Percentiles rank a stretch among this genome's conserved stretches.
Conservation (phyloP, 2,888 invertebrate species). For the Drosophila putrida region DNA sequence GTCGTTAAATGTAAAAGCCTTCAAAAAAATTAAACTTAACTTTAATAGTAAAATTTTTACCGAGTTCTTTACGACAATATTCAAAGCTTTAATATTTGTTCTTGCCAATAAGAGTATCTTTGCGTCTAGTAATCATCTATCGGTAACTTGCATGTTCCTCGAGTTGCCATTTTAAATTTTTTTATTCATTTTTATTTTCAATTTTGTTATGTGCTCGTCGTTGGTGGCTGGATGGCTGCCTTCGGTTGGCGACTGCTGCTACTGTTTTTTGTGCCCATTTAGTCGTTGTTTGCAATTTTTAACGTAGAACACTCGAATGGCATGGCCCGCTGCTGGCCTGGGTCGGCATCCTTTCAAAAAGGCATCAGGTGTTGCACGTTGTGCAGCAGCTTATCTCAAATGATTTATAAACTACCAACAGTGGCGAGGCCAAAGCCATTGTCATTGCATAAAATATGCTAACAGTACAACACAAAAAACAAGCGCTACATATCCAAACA, state of each 20-base stretch:
- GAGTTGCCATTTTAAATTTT: constrained; percentile 31
- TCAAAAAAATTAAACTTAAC: too few relatives aligned
- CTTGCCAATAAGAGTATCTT: constrained; percentile 12
- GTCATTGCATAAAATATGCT: constrained; percentile 84
- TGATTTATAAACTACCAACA: constrained; percentile 85
- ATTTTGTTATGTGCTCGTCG: constrained; percentile 63
- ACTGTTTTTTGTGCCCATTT: constrained; percentile 73
- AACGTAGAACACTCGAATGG: constrained; percentile 60
- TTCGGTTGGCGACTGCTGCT: constrained; percentile 43
- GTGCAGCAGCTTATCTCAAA: constrained; percentile 84
- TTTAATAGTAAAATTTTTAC: too few relatives aligned
- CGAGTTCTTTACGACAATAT: too few relatives aligned
- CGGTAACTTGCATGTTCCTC: constrained; percentile 23
- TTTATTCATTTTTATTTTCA: constrained; percentile 56
- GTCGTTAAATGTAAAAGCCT: too few relatives aligned
- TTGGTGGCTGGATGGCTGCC: constrained; percentile 31
- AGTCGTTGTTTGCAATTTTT: constrained; percentile 76
- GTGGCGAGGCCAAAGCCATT: constrained; percentile 83
- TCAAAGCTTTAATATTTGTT: too few relatives aligned
- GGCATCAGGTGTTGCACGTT: constrained; percentile 84
- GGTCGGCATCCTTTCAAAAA: constrained; percentile 73
- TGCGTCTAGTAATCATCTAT: background rate
- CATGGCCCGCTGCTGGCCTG: constrained; percentile 31
- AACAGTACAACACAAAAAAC: constrained; percentile 61
- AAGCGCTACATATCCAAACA: constrained; percentile 25